Percentiles rank a stretch among this genome's conserved stretches.
Evolutionary conservation across 2,888 invertebrate genomes (phyloP).

Genomic region (Macrosoma leucophasiata): DNA sequence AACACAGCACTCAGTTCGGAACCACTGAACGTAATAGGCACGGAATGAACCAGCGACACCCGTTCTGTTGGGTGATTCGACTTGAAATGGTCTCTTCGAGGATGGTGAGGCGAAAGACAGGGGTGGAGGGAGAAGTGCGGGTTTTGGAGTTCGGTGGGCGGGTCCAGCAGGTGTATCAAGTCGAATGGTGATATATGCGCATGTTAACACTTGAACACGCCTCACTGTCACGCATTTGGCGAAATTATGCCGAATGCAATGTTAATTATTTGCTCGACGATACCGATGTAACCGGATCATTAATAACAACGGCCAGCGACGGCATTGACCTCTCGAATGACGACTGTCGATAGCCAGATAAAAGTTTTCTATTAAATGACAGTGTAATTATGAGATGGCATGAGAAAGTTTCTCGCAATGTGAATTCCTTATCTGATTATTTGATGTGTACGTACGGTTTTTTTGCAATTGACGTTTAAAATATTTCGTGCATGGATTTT

Average conservation of each 20-base stretch:
- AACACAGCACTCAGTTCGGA: constrained; percentile 56
- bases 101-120: constrained; percentile 54
- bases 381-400: constrained; percentile 45
- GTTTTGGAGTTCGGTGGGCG: constrained; percentile 39
- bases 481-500: too few relatives aligned
- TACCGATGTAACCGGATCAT: constrained; percentile 29
- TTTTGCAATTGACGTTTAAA: too few relatives aligned
- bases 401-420: constrained; percentile 26
- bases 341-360: constrained; percentile 44
- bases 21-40: constrained; percentile 37
- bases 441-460: too few relatives aligned
- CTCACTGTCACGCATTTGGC: constrained; percentile 56
- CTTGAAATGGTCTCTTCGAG: constrained; percentile 60
- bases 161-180: constrained; percentile 63
- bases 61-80: constrained; percentile 46
- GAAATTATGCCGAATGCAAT: constrained; percentile 33
- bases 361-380: constrained; percentile 40
- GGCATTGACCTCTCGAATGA: constrained; percentile 27
- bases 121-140: constrained; percentile 34
- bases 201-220: constrained; percentile 70
- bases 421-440: too few relatives aligned
- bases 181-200: constrained; percentile 67
- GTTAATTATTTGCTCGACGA: constrained; percentile 53
- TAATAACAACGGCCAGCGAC: constrained; percentile 39
- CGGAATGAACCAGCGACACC: constrained; percentile 37